A percentile compares a stretch with the other conserved stretches of the same genome.
These are phyloP conservation scores for Parazoanthus swiftii DNA, from an alignment of 92 coral and sea anemone species.

Conservation along the genomic window DNA sequence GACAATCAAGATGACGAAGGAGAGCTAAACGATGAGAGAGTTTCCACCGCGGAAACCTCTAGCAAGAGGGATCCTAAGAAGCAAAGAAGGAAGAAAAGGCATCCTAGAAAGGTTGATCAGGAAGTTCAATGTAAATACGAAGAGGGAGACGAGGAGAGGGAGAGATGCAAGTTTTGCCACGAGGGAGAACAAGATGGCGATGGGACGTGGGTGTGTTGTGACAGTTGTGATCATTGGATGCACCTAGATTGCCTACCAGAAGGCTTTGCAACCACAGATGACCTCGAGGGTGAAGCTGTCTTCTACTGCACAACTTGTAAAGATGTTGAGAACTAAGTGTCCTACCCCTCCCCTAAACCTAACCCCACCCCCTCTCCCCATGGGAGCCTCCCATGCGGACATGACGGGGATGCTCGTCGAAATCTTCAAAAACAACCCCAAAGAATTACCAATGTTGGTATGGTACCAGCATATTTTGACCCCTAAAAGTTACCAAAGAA, in stretches of 20 bases:
- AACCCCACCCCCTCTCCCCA: too few species aligned
- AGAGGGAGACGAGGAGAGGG: neutral
- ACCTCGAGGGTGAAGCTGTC: neutral
- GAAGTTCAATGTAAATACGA: too few species aligned
- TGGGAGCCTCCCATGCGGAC: too few species aligned
- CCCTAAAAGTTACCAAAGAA: too few species aligned
- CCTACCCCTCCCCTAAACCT: too few species aligned
- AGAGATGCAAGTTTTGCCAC: slow-evolving; percentile 5
- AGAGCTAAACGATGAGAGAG: too few species aligned
- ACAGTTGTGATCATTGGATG: neutral
- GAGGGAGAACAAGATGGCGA: slow-evolving; percentile 2
- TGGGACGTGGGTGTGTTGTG: slow-evolving; percentile 8
- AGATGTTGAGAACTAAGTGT: neutral
- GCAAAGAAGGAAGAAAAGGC: neutral
- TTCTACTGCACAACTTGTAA: neutral
- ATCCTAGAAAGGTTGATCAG: neutral
- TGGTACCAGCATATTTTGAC: too few species aligned
- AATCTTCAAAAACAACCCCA: too few species aligned
- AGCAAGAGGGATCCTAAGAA: neutral
- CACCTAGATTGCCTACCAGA: slow-evolving; percentile 11
- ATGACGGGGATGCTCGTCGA: too few species aligned
- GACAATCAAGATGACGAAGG: too few species aligned
- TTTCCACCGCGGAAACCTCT: neutral
- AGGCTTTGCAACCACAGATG: neutral
- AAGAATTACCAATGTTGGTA: too few species aligned